Evolutionary conservation across 2,888 invertebrate species (phyloP).

Genomic region (Anticlea derivata): DNA sequence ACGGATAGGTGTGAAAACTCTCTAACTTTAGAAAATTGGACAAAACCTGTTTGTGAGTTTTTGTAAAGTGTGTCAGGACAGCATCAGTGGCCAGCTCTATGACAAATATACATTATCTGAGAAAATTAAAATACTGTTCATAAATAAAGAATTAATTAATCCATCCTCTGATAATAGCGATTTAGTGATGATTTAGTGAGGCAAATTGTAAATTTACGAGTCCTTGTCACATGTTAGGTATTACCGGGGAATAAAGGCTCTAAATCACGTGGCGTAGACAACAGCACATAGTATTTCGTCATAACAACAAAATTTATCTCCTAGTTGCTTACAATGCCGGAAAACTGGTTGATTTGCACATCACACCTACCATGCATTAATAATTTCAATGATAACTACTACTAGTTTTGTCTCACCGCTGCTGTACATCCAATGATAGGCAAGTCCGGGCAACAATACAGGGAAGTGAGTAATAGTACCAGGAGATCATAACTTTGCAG

Average conservation of each 20-base stretch:
- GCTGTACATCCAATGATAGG: neutral
- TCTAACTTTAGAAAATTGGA: neutral
- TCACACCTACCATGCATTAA: neutral
- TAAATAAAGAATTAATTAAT: no score
- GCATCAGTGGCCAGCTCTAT: no score
- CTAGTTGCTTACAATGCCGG: neutral
- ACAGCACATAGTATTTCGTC: conserved; percentile 5
- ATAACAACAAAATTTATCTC: conserved; percentile 5
- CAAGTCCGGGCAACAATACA: no score
- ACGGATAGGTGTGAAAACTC: no score
- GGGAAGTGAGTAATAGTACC: neutral
- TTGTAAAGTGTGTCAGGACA: neutral
- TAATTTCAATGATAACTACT: no score
- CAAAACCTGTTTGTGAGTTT: neutral
- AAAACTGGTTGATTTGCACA: neutral
- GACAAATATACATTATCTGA: no score
- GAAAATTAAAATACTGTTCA: no score
- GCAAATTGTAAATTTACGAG: conserved; percentile 6
- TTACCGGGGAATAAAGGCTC: conserved; percentile 6
- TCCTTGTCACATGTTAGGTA: conserved; percentile 5
- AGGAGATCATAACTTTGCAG: neutral
- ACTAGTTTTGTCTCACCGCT: no score
- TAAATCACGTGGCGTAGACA: conserved; percentile 1
- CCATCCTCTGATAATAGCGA: neutral
- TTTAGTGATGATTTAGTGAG: no score